phyloP scores from a whole-genome alignment of 2,888 invertebrate species.

The Heteromurus nitidus region DNA sequence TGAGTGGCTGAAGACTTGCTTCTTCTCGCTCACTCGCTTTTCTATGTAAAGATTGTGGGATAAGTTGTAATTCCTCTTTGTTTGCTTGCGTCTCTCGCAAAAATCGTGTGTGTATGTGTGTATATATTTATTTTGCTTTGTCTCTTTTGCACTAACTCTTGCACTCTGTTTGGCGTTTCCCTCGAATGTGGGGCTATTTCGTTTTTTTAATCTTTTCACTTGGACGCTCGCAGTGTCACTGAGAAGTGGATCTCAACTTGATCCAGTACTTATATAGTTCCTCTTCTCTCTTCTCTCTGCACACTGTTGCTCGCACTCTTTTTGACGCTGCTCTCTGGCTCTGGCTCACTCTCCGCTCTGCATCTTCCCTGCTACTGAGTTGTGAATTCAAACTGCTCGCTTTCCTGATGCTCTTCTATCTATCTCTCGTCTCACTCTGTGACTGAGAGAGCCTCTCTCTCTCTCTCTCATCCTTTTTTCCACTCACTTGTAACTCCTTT shows the following conservation, averaged over 20 bases:
- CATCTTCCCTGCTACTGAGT: conserved; percentile 39
- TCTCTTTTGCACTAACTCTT: conserved; percentile 8
- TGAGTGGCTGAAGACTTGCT: background rate
- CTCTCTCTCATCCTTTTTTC: no score
- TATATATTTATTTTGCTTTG: no score
- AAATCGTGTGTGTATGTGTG: no score
- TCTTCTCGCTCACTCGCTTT: background rate
- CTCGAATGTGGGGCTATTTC: conserved; percentile 26
- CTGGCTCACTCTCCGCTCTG: conserved; percentile 12
- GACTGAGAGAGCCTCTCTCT: no score
- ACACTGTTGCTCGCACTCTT: conserved; percentile 37
- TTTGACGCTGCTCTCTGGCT: conserved; percentile 23
- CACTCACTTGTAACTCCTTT: conserved; percentile 40
- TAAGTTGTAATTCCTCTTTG: conserved; percentile 38
- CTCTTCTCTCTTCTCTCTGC: conserved; percentile 21
- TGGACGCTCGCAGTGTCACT: conserved; percentile 68
- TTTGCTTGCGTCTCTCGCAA: conserved; percentile 22
- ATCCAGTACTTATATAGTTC: conserved; percentile 67
- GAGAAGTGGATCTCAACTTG: conserved; percentile 63
- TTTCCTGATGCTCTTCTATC: conserved; percentile 16
- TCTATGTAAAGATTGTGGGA: background rate
- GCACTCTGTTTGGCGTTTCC: no score
- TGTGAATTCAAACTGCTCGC: conserved; percentile 47
- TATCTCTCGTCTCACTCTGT: conserved; percentile 7
- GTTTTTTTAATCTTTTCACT: conserved; percentile 66